Conservation (phyloP, 2,888 invertebrate species). For the Anaspis maculata region DNA sequence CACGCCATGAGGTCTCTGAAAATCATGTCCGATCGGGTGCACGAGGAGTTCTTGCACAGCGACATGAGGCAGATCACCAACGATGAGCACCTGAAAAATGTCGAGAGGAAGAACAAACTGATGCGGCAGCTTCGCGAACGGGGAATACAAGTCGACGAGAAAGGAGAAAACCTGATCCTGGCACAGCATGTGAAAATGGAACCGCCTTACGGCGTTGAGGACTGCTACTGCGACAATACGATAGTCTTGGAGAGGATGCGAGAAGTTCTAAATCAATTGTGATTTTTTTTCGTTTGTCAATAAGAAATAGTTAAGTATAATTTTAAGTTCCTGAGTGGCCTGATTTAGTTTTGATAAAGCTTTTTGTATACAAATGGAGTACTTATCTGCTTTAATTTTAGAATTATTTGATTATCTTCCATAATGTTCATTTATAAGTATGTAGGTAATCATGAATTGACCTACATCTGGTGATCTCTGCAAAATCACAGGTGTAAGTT, state of each 20-base stretch:
- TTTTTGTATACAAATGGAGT: no score
- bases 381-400: no score
- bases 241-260: conserved; percentile 37
- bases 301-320: conserved; percentile 9
- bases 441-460: no score
- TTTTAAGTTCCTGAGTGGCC: no score
- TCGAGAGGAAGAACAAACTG: conserved; percentile 24
- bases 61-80: background rate
- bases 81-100: conserved; percentile 9
- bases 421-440: no score
- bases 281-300: conserved; percentile 28
- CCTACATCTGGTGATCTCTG: no score
- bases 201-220: conserved; percentile 37
- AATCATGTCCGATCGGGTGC: conserved; percentile 20
- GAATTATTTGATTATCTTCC: no score
- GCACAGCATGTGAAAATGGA: conserved; percentile 35
- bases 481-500: no score
- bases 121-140: conserved; percentile 36
- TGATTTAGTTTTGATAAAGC: no score
- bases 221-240: conserved; percentile 37
- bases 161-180: conserved; percentile 32
- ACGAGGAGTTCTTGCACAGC: conserved; percentile 15
- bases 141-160: conserved; percentile 34
- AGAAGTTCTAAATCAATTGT: conserved; percentile 32
- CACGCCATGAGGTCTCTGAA: conserved; percentile 29